Base-by-base conservation (phyloP, 2,797 vertebrate genomes). In the Delichon dasypus region DNA sequence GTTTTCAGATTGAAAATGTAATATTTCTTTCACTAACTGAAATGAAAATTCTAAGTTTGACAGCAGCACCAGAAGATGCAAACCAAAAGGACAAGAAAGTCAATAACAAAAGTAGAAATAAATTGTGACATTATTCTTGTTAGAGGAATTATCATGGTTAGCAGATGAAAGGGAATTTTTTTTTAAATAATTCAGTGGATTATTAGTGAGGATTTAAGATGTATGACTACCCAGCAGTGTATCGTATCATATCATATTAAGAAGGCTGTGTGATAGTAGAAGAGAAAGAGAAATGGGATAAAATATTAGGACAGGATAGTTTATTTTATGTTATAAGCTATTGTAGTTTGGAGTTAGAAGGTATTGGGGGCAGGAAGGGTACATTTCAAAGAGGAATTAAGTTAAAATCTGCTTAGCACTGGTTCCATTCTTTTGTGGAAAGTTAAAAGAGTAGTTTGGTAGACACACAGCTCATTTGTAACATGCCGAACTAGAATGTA, bases 1-100 rank as follows among this genome's bases (percentile, higher is more conserved):
- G 88, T 97, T 98, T 97, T 95, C 79, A 84, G 72, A 71, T 90
- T 93, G 36, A 96, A 95, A 97, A 92, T 9, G 7, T 51, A 70
- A 32, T 34, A 54, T 29, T 93, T 51, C 38, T 95, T 54, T 93
- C 64, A 55, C 40, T 93, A 75, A 30, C n/a, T 88, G 80, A 96
- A 93, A 47, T 8, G 4, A 55, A 62, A 71, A 68, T 54, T 87
- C 70, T 42, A 65, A 95, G 22, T 95, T 95, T 85, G 62, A 73
- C 45, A 85, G 25, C 77, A 91, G 51, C 68, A 90, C 48, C 30
- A 53, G 67, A 92, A 94, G 29, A 81, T 61, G n/a, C 21, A 88
- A 95, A 78, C 10, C 11, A 38, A 65, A 91, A 65, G 40, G n/a
- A 3, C 47, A 91, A 79, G 21, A 34, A 58, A 90, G 50, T 22